A percentile compares a stretch with the other conserved stretches of the same genome.
phyloP scores from a whole-genome alignment of 2,797 vertebrate species.

The Oceanodroma leucorhoa region DNA sequence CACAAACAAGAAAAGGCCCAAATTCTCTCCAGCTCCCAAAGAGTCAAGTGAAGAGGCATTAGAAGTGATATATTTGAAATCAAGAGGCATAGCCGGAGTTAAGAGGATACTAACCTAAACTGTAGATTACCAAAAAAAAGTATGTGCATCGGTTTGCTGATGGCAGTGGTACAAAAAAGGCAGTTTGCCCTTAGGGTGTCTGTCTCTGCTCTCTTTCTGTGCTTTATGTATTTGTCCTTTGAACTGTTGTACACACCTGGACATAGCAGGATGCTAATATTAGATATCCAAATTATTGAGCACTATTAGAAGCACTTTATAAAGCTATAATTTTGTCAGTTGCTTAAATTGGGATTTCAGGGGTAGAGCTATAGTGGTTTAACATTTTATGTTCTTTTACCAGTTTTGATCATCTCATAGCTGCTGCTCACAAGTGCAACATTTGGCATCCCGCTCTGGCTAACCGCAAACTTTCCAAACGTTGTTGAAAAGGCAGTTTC shows the following conservation, averaged over 20 bases:
- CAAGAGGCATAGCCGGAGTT: not conserved
- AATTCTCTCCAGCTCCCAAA: not conserved
- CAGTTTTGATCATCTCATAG: not conserved
- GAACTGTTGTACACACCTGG: not conserved
- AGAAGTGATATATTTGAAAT: constrained; percentile 28
- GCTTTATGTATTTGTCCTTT: not conserved
- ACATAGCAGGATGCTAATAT: not conserved
- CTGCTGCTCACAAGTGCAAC: not conserved
- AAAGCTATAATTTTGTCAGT: not conserved
- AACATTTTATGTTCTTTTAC: not conserved
- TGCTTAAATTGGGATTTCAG: not conserved
- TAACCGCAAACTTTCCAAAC: not conserved
- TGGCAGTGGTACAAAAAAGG: not conserved
- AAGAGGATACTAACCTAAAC: not conserved
- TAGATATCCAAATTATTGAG: not conserved
- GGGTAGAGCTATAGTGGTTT: not conserved
- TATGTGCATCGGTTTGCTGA: not conserved
- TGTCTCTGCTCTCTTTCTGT: not conserved
- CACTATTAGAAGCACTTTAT: not conserved
- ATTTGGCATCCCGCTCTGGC: not conserved
- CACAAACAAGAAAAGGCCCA: not conserved
- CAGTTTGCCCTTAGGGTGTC: not conserved
- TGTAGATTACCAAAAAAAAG: not conserved
- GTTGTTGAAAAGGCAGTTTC: constrained; percentile 30
- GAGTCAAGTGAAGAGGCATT: not conserved